Evolutionary conservation across 2,113 vertebrate genomes (phyloP), one percentile per base, ranked within the genome.

Genomic region (Labeo catla): DNA sequence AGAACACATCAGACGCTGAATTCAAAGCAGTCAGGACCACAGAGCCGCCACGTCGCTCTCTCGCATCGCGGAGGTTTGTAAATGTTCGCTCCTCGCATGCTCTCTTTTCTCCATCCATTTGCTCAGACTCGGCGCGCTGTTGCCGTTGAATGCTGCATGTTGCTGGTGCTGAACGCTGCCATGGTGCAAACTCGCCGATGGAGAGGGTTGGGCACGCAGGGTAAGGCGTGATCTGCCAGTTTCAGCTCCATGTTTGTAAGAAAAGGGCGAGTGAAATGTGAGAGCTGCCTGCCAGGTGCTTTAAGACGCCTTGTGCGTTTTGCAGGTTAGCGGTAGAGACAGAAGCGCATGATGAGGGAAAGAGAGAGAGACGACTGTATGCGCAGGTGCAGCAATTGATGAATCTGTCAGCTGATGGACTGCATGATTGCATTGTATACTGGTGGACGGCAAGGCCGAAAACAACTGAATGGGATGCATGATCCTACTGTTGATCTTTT

Each of bases 61-160:
- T 57, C 83, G 15, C 63, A 73, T 45, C 84, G 61, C 39, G 61
- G 88, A 91, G 90, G 91, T 91, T 86, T 84, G 90, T 91, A 88
- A 79, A 82, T n/a, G 21, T 81, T 73, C 16, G 43, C 66, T 66
- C 19, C 4, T 85, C 84, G 87, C 86, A 88, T 83, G 76, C 34
- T 52, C 23, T 76, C 34, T 57, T 87, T 76, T 66, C 49, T 70
- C 15, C 21, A 76, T n/a, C 45, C 15, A 2, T 86, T 23, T 63
- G 59, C n/a, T 72, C 28, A 57, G 81, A 52, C 21, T 13, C 45
- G 10, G 82, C 63, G 72, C 34, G 78, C 21, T 73, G 12, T 47
- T 65, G 50, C 13, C 19, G 39, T 70, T 79, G 23, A 83, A 70
- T 45, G 68, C 81, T 49, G 59, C 74, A 28, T 84, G 86, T 52